Evolutionary conservation across 2,797 vertebrate species (phyloP).

Genomic region (Microctenopoma steveboyesi): DNA sequence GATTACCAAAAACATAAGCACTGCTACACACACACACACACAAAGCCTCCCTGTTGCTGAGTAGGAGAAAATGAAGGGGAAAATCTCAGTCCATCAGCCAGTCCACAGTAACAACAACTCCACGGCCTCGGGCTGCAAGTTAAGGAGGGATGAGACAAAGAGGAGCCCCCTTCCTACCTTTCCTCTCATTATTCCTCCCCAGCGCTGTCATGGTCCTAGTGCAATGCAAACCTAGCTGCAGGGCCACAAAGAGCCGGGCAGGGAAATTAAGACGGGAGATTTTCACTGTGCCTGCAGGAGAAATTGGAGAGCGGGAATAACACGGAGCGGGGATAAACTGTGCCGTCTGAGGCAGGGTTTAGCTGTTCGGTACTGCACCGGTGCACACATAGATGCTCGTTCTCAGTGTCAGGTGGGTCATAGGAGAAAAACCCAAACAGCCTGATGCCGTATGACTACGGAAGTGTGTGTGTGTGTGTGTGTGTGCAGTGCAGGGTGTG

Average conservation of each 20-base stretch:
- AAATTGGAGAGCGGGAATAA: background rate
- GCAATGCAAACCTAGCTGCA: constrained; percentile 39
- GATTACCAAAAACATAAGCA: background rate
- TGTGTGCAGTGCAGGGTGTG: constrained; percentile 11
- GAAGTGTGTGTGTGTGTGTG: background rate
- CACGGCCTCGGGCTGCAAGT: constrained; percentile 62
- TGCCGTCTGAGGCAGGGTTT: constrained; percentile 9
- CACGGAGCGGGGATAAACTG: constrained; percentile 18
- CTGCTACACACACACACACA: background rate
- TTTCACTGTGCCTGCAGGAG: constrained; percentile 16
- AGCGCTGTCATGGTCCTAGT: constrained; percentile 36
- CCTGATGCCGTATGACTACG: too few relatives aligned
- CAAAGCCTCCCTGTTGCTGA: constrained; percentile 30
- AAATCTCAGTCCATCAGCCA: constrained; percentile 28
- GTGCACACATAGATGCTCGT: background rate
- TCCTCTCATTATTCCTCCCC: constrained; percentile 22
- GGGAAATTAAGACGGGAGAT: constrained; percentile 7
- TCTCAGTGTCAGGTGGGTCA: background rate
- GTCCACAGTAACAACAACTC: constrained; percentile 54
- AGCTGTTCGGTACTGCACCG: constrained; percentile 2
- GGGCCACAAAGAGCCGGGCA: constrained; percentile 24
- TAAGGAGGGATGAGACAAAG: constrained; percentile 67
- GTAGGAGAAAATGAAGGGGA: constrained; percentile 34
- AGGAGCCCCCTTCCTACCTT: constrained; percentile 40
- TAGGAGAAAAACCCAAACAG: constrained; percentile 10